These are phyloP conservation scores for Heliconius nattereri DNA, from an alignment of 1,140 invertebrate species.

Conservation along the genomic window DNA sequence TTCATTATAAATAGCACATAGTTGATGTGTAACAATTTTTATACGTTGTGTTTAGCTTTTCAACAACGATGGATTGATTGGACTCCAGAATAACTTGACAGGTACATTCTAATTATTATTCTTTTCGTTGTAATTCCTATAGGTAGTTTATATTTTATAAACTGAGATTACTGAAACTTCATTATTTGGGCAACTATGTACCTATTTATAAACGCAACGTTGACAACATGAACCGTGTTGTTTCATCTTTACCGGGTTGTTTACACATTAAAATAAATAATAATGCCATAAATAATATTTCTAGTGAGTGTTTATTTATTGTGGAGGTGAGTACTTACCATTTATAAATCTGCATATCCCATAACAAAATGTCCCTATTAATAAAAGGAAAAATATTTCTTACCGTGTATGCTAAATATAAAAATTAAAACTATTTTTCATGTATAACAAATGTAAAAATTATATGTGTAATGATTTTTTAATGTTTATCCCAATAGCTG, in stretches of 20 bases:
- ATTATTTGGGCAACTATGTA: background rate
- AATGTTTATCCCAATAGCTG: background rate
- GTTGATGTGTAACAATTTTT: background rate
- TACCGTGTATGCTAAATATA: background rate
- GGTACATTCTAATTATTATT: background rate
- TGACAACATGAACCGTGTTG: background rate
- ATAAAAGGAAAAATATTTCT: background rate
- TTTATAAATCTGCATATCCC: conserved; percentile 15
- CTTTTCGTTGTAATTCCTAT: background rate
- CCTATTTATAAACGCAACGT: background rate
- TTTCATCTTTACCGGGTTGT: conserved; percentile 6
- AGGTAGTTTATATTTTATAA: background rate
- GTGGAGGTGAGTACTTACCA: conserved; percentile 26
- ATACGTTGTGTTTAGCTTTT: background rate
- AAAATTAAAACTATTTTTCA: too few relatives aligned
- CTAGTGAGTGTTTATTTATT: conserved; percentile 24
- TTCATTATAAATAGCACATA: background rate
- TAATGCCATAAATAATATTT: background rate
- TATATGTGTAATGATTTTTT: background rate
- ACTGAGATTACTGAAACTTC: background rate
- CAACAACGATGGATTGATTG: background rate
- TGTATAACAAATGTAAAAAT: background rate
- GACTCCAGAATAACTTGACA: background rate
- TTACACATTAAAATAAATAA: background rate
- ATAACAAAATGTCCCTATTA: background rate